Base-by-base conservation (phyloP, 2,113 vertebrate genomes). In the Pangasianodon gigas region DNA sequence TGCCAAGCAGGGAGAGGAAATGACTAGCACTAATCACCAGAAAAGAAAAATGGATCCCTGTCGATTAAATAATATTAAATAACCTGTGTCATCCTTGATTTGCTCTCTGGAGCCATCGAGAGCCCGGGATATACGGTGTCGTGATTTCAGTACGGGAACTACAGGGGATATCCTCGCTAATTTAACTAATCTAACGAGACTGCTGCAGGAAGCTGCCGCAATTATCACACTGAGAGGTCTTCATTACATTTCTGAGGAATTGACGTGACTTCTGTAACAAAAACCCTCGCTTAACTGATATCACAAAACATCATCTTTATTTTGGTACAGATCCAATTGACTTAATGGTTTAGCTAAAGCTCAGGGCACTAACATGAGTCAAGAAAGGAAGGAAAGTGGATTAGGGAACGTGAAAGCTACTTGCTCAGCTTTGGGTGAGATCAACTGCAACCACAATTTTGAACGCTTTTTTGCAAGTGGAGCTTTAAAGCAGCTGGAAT, bases 21-120 rank as follows among this genome's bases (percentile, higher is more conserved):
- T 74, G 51, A 89, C 88, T 84, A 41, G 52, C 51, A 58, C 56
- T 89, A 89, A 89, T 89, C 56, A 89, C 54, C 81, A 89, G 88
- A 19, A 52, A 71, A 84, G 32, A 69, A 48, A 62, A 56, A 83
- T 9, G n/a, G 32, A 83, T 58, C 51, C 65, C 80, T 44, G 80
- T 46, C 16, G 67, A 84, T n/a, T 6, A 54, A 54, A 81, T 19
- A 19, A 32, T 32, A 54, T 54, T 37, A 37, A 83, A 44, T 26
- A 84, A 54, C 37, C 51, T 46, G 65, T 16, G 32, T 46, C 62
- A 29, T 32, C 56, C 79, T 74, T 83, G 87, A 88, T 88, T 89
- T 46, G 88, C 52, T 74, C n/a, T 84, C 88, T 82, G 51, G 46
- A 69, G 65, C 14, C 87, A 74, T 46, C 51, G 24, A 65, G 26